A percentile compares a stretch with the other conserved stretches of the same genome.
Conservation (phyloP, 2,797 vertebrate genomes). For the Chlorospingus semifuscus region DNA sequence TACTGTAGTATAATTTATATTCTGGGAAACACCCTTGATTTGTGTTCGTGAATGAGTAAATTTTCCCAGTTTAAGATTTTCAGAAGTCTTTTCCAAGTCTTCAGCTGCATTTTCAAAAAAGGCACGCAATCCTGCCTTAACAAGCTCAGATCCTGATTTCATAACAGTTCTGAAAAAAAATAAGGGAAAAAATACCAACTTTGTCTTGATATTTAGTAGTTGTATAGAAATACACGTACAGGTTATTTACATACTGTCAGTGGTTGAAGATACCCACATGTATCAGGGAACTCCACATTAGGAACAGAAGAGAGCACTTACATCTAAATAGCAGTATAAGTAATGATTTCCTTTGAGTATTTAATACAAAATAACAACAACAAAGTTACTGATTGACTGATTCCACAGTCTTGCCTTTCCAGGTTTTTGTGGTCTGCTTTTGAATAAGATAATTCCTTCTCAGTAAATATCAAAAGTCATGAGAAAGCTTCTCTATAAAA, state of each 20-base stretch:
- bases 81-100: conserved; percentile 93
- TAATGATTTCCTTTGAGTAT: background rate
- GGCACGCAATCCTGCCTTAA: conserved; percentile 88
- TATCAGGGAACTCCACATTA: background rate
- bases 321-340: background rate
- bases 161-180: conserved; percentile 88
- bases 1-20: conserved; percentile 97
- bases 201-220: background rate
- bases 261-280: background rate
- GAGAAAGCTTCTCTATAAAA: background rate
- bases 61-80: conserved; percentile 97
- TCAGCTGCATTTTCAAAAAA: conserved; percentile 98
- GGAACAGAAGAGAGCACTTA: background rate
- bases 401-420: background rate
- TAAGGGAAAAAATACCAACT: background rate
- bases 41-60: conserved; percentile 97
- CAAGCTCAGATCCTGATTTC: conserved; percentile 95
- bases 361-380: background rate
- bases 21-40: conserved; percentile 98
- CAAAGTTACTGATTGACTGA: background rate
- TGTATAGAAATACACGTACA: background rate
- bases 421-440: background rate
- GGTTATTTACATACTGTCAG: background rate
- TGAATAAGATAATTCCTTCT: background rate
- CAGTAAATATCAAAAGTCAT: fast-evolving